These are phyloP conservation scores for Tenthredo scrophulariae DNA, from an alignment of 2,888 invertebrate species.

Conservation along the genomic window DNA sequence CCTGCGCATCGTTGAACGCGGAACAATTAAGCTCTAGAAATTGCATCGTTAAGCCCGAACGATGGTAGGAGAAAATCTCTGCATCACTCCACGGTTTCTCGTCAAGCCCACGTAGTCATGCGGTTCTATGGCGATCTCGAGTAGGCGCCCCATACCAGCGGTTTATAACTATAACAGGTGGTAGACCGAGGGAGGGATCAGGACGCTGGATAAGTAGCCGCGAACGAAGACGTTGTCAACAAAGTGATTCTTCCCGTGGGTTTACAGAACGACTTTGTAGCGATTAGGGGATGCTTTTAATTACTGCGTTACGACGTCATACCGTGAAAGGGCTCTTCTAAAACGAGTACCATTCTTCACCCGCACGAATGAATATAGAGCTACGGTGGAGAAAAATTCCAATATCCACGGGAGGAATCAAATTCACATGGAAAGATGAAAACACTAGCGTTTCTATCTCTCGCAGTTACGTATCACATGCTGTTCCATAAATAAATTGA, in stretches of 20 bases:
- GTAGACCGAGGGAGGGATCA: background rate
- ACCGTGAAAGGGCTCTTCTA: background rate
- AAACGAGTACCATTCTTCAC: background rate
- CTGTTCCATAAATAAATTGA: background rate
- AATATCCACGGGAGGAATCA: background rate
- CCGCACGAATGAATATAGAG: background rate
- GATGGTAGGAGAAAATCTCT: slow-evolving; percentile 23
- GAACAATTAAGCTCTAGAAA: slow-evolving; percentile 50
- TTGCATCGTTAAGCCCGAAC: slow-evolving; percentile 50
- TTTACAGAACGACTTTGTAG: slow-evolving; percentile 7
- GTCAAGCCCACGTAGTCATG: slow-evolving; percentile 22
- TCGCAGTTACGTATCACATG: background rate
- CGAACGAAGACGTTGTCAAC: slow-evolving; percentile 10
- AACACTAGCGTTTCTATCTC: background rate
- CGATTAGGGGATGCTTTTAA: background rate
- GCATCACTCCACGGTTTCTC: slow-evolving; percentile 14
- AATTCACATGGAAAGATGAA: background rate
- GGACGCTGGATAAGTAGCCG: slow-evolving; percentile 18
- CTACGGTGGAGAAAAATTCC: background rate
- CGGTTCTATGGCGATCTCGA: background rate
- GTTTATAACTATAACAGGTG: background rate
- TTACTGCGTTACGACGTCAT: background rate
- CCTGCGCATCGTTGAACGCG: slow-evolving; percentile 18
- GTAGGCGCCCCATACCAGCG: background rate
- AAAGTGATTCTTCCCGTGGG: background rate